These are phyloP conservation scores for Nesoenas mayeri DNA, from an alignment of 2,113 vertebrate genomes.

Conservation along the genomic window DNA sequence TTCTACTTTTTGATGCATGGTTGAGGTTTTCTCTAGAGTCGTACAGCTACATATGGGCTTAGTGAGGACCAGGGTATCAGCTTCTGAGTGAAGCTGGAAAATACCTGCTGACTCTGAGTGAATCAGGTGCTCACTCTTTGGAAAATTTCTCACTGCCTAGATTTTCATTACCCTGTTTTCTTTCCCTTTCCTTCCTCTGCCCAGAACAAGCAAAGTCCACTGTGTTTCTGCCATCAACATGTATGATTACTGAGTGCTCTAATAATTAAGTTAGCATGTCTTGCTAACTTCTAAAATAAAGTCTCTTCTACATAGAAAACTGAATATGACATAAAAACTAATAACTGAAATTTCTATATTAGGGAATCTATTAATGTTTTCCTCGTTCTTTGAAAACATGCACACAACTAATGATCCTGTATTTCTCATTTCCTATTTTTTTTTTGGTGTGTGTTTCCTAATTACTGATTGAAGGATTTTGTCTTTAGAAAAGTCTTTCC, in stretches of 20 bases:
- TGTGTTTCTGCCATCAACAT: neutral
- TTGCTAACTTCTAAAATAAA: neutral
- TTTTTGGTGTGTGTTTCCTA: neutral
- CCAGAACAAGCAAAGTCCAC: neutral
- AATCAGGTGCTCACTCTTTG: neutral
- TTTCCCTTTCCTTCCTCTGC: neutral
- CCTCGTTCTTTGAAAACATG: neutral
- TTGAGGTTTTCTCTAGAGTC: neutral
- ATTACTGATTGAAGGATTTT: neutral
- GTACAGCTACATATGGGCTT: neutral
- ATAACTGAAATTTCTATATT: neutral
- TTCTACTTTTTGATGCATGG: neutral
- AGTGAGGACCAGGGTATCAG: neutral
- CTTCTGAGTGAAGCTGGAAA: neutral
- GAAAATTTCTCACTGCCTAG: neutral
- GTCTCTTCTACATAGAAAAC: neutral
- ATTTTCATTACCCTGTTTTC: neutral
- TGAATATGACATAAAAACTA: neutral
- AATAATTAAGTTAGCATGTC: neutral
- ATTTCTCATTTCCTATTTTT: neutral
- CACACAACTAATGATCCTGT: neutral
- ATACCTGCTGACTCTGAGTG: neutral
- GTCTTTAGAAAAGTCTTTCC: neutral
- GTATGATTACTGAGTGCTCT: neutral
- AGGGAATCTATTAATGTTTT: neutral